Percentiles rank a stretch among this genome's conserved stretches.
phyloP scores from a whole-genome alignment of 30 jellyfish, hydroid and myxozoan genomes.

The Sanderia malayensis region DNA sequence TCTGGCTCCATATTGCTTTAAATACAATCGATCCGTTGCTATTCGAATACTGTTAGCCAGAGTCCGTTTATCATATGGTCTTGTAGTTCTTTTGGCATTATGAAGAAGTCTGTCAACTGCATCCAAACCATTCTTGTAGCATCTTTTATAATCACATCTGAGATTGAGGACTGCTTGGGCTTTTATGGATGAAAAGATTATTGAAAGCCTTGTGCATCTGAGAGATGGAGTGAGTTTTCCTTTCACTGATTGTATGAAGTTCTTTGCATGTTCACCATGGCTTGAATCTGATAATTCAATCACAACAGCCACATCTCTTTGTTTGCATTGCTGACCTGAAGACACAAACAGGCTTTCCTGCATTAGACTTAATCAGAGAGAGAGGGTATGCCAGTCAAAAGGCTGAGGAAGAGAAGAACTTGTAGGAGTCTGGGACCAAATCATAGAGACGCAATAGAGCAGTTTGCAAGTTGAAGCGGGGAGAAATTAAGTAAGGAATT shows the following conservation, averaged over 20 bases:
- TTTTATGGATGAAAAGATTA: constrained; percentile 8
- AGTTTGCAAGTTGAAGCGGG: too few relatives aligned
- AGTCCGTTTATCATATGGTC: neutral
- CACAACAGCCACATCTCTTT: constrained; percentile 24
- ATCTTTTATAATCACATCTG: constrained; percentile 14
- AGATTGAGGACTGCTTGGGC: constrained; percentile 14
- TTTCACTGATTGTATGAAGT: constrained; percentile 4
- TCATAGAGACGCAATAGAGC: too few relatives aligned
- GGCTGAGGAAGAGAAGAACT: too few relatives aligned
- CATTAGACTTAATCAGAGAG: too few relatives aligned
- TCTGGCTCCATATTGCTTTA: constrained; percentile 6
- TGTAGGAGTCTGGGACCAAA: too few relatives aligned
- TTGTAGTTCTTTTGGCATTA: neutral
- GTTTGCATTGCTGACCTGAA: constrained; percentile 11
- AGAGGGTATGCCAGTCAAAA: too few relatives aligned
- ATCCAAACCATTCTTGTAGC: constrained; percentile 9
- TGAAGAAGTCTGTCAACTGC: neutral
- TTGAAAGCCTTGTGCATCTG: constrained; percentile 27
- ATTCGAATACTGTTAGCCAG: neutral
- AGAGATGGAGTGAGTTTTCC: constrained; percentile 3
- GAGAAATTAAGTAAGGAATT: too few relatives aligned
- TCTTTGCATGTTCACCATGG: neutral
- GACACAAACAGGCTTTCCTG: too few relatives aligned
- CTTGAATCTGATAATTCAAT: constrained; percentile 4
- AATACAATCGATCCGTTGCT: constrained; percentile 15